Evolutionary conservation across 2,113 vertebrate species (phyloP).

Genomic region (Antigone vipio): DNA sequence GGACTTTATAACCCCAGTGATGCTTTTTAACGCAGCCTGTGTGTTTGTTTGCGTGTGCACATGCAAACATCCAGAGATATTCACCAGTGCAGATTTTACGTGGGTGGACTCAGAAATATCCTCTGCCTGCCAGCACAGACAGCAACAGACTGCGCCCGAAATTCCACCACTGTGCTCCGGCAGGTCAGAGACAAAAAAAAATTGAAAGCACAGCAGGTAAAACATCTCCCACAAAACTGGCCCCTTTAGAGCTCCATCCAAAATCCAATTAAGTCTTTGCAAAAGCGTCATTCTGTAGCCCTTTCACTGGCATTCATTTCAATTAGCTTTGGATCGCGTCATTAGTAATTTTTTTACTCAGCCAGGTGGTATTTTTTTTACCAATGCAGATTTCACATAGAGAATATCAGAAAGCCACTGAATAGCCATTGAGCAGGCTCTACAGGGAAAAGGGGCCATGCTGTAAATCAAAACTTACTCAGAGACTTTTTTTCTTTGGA

Average conservation of each 20-base stretch:
- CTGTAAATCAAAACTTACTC: not conserved
- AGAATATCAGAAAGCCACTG: not conserved
- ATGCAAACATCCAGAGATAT: not conserved
- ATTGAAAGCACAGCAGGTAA: not conserved
- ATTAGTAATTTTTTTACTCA: not conserved
- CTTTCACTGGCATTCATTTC: not conserved
- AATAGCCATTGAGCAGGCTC: not conserved
- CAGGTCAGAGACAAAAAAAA: not conserved
- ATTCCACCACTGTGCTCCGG: not conserved
- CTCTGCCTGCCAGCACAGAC: not conserved
- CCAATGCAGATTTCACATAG: not conserved
- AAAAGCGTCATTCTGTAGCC: not conserved
- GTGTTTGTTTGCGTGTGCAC: not conserved
- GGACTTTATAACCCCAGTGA: not conserved
- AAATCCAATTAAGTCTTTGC: not conserved
- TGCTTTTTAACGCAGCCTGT: not conserved
- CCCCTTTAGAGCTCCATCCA: not conserved
- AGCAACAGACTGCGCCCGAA: not conserved
- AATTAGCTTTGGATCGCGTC: not conserved
- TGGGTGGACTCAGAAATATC: not conserved
- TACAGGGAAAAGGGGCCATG: not conserved
- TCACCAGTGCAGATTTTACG: not conserved
- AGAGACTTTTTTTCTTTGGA: not conserved
- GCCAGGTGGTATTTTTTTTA: not conserved
- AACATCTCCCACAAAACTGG: not conserved